Base-by-base conservation (phyloP, 2,797 vertebrate genomes). In the Allobates femoralis region DNA sequence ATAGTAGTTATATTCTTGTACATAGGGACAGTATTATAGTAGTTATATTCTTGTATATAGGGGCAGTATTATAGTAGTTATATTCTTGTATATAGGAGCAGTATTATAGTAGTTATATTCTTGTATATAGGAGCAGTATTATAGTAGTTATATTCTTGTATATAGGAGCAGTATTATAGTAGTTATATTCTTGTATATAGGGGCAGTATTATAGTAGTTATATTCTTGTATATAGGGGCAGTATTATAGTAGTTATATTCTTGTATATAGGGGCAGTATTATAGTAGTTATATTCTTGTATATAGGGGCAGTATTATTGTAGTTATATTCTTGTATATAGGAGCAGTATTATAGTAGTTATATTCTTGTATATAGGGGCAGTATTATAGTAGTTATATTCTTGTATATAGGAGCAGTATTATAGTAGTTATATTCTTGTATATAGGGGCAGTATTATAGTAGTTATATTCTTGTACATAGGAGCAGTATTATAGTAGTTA, bases 251-350 rank as follows among this genome's bases (percentile, higher is more conserved):
- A 56, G 55, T 56, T 56, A n/a, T 56, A 56, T 56, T 56, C 55
- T 56, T 56, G 16, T 19, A 56, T 56, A n/a, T n/a, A n/a, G n/a
- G 56, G 15, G 30, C 64, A 66, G 64, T 66, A 66, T 66, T 66
- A 66, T 66, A 66, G 64, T 66, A 66, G 28, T 66, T 66, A 66
- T 66, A 66, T 66, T 66, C 64, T 32, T 66, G 64, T 66, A 66
- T 7, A 66, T 66, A 66, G 64, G 64, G 19, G 64, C 12, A 66
- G 58, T 60, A 60, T 60, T 60, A 60, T 60, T n/a, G 58, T 60
- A 60, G 58, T 60, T 60, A 60, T 60, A 60, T 60, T 60, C 58
- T 26, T 60, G 58, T 60, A 64, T 16, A 64, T 64, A 64, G 60
- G 60, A 4, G 60, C 26, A 64, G 60, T 64, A 64, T 64, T 64